Percentiles rank a stretch among this genome's conserved stretches.
Conservation (phyloP, 2,113 vertebrate genomes). For the Glaucidium brasilianum region DNA sequence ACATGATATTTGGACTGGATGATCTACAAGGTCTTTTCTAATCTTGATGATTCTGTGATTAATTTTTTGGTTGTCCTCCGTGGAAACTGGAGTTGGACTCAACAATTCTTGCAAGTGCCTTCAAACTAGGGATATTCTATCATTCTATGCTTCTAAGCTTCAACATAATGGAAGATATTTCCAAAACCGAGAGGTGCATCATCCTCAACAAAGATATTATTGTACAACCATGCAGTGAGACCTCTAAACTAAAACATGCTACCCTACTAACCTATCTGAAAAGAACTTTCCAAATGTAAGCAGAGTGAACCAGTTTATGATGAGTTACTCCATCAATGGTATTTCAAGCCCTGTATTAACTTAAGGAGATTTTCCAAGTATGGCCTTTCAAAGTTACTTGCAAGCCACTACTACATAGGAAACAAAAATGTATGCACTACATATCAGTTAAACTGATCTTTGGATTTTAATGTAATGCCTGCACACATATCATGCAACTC, state of each 20-base stretch:
- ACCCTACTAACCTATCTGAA: not conserved
- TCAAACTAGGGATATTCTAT: not conserved
- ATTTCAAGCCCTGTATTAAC: not conserved
- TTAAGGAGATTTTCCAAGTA: not conserved
- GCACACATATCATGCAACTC: not conserved
- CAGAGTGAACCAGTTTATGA: not conserved
- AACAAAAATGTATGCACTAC: not conserved
- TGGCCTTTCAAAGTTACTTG: not conserved
- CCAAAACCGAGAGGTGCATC: fast-evolving
- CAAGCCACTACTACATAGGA: not conserved
- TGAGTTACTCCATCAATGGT: not conserved
- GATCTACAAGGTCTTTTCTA: too few relatives aligned
- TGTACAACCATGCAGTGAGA: not conserved
- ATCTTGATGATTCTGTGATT: too few relatives aligned
- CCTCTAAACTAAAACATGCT: not conserved
- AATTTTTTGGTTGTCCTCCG: not conserved
- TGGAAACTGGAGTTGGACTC: not conserved
- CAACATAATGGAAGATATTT: not conserved
- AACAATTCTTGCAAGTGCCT: fast-evolving
- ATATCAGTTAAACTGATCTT: not conserved
- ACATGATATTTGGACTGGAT: not conserved
- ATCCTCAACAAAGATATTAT: not conserved
- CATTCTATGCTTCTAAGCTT: not conserved
- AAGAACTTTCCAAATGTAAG: not conserved
- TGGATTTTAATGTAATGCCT: not conserved